A percentile compares a stretch with the other conserved stretches of the same genome.
These are phyloP conservation scores for Mustela nigripes DNA, from an alignment of 2,113 vertebrate species.

Conservation along the genomic window DNA sequence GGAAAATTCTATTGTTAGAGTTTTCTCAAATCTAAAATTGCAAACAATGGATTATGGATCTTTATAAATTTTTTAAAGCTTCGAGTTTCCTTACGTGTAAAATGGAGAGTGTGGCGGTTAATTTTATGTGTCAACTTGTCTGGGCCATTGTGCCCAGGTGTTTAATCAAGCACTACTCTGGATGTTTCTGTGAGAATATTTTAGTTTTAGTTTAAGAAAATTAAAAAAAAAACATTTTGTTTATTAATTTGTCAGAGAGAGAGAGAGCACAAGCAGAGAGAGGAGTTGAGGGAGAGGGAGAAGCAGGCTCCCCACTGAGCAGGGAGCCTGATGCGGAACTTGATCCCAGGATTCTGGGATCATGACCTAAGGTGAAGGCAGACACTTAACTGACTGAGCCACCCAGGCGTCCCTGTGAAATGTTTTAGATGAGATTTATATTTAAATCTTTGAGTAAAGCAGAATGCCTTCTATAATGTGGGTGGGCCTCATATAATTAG, in stretches of 20 bases:
- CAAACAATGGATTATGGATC: background rate
- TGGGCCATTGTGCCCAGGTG: background rate
- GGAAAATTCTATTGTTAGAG: background rate
- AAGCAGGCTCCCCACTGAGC: too few relatives aligned
- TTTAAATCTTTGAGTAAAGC: background rate
- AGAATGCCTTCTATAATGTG: background rate
- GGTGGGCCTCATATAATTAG: background rate
- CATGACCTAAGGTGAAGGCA: too few relatives aligned
- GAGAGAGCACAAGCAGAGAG: too few relatives aligned
- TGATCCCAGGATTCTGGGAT: too few relatives aligned
- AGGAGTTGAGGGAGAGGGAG: too few relatives aligned
- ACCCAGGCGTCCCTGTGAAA: background rate
- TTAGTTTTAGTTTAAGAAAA: background rate
- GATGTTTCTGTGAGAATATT: background rate
- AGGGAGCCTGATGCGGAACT: too few relatives aligned
- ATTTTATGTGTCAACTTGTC: background rate
- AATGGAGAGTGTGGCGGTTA: background rate
- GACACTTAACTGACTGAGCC: too few relatives aligned
- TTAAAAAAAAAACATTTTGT: too few relatives aligned
- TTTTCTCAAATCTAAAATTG: background rate
- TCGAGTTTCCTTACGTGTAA: background rate
- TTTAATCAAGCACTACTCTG: background rate
- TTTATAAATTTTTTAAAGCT: background rate
- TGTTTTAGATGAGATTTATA: background rate
- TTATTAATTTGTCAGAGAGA: too few relatives aligned